Percentiles rank a stretch among this genome's conserved stretches.
Evolutionary conservation across 2,113 vertebrate genomes (phyloP).

Genomic region (Lagopus leucura): DNA sequence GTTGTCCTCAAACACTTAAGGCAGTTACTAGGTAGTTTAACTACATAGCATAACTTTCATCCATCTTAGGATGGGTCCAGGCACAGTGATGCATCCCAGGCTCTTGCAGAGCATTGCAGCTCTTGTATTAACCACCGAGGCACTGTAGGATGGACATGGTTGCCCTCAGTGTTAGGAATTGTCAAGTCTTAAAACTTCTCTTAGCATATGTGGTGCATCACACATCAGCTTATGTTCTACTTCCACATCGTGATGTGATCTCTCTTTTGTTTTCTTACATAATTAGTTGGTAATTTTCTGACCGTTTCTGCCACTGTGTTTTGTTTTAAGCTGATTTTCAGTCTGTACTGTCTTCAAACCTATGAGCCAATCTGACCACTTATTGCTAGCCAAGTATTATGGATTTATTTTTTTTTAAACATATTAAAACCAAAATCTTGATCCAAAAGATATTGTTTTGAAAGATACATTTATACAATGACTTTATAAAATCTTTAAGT

Average conservation of each 20-base stretch:
- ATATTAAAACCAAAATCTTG: background rate
- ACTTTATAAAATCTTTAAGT: background rate
- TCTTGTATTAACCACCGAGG: background rate
- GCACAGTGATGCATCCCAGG: background rate
- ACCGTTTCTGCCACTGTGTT: background rate
- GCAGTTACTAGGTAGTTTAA: too few relatives aligned
- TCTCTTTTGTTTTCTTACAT: background rate
- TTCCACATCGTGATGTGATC: background rate
- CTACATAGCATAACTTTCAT: background rate
- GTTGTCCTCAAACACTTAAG: background rate
- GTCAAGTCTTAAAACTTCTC: background rate
- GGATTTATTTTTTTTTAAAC: background rate
- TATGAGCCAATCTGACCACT: background rate
- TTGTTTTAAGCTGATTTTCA: background rate
- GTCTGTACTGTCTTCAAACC: background rate
- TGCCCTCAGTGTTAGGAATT: background rate
- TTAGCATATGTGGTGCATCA: background rate
- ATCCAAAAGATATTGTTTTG: background rate
- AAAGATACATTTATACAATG: background rate
- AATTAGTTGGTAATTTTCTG: background rate
- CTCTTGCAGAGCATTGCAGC: background rate
- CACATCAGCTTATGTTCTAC: rapidly evolving
- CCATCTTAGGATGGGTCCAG: background rate
- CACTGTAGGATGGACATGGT: rapidly evolving
- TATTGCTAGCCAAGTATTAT: background rate